Conservation (phyloP, 2,797 vertebrate species). For the Tiaroga cobitis region DNA sequence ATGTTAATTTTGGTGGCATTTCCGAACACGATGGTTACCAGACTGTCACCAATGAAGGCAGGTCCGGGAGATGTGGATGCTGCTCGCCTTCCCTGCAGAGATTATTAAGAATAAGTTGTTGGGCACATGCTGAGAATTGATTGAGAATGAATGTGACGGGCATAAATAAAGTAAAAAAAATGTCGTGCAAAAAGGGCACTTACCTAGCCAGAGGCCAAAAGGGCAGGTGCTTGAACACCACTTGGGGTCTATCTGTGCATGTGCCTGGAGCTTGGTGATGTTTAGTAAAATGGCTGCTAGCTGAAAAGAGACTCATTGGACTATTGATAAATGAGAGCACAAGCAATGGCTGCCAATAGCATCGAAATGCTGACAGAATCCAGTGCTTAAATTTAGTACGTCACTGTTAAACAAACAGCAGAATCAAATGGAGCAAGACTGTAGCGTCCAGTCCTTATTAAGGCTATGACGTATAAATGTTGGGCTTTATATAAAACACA, state of each 20-base stretch:
- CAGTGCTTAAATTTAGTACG: slow-evolving; percentile 46
- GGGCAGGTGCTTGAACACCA: background rate
- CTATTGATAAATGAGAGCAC: slow-evolving; percentile 31
- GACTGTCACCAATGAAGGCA: background rate
- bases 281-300: slow-evolving; percentile 18
- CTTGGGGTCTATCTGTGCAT: background rate
- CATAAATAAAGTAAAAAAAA: no score
- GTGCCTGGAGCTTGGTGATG: background rate
- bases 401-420: slow-evolving; percentile 47
- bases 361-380: slow-evolving; percentile 36
- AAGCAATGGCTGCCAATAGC: slow-evolving; percentile 15
- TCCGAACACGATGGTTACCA: background rate
- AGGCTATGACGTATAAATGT: slow-evolving; percentile 37
- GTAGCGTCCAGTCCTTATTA: slow-evolving; percentile 36
- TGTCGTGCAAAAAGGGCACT: background rate
- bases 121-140: background rate
- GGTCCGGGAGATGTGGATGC: background rate
- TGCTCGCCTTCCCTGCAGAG: background rate
- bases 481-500: slow-evolving; percentile 42
- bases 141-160: background rate
- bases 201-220: background rate
- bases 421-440: slow-evolving; percentile 48
- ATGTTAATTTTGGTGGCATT: background rate
- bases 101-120: background rate
- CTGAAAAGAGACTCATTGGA: background rate